phyloP scores from a whole-genome alignment of 2,113 vertebrate genomes.

The Phocoena sinus region DNA sequence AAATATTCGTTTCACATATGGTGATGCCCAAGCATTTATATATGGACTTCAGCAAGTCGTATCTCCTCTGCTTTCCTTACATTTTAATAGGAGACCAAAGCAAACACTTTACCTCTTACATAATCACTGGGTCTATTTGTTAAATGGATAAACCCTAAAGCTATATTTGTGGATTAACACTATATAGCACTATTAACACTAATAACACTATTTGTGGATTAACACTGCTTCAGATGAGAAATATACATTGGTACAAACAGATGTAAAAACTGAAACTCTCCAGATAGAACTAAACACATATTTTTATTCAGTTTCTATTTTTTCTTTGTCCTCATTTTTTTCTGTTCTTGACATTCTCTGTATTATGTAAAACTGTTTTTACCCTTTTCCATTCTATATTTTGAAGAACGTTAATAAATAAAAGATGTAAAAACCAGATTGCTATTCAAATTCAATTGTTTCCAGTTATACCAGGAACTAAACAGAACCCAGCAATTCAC shows the following conservation, averaged over 20 bases:
- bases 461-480: constrained; percentile 78
- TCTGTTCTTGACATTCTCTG: constrained; percentile 44
- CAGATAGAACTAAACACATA: constrained; percentile 33
- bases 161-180: constrained; percentile 39
- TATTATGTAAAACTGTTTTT: constrained; percentile 67
- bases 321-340: constrained; percentile 53
- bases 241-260: constrained; percentile 4
- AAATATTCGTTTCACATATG: neutral
- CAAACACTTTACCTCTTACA: constrained; percentile 8
- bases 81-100: constrained; percentile 34
- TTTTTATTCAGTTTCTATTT: constrained; percentile 43
- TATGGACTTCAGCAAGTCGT: neutral
- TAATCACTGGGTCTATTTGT: constrained; percentile 25
- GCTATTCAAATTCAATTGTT: constrained; percentile 80
- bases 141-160: constrained; percentile 8
- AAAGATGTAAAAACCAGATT: constrained; percentile 81
- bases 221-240: constrained; percentile 20
- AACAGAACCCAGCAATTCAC: constrained; percentile 77
- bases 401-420: constrained; percentile 78
- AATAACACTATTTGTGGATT: constrained; percentile 23
- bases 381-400: constrained; percentile 67
- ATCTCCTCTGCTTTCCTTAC: neutral
- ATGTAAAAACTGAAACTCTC: constrained; percentile 46
- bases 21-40: neutral
- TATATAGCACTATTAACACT: neutral